phyloP scores from a whole-genome alignment of 2,888 invertebrate species.

The Drosophila sordidapex region DNA sequence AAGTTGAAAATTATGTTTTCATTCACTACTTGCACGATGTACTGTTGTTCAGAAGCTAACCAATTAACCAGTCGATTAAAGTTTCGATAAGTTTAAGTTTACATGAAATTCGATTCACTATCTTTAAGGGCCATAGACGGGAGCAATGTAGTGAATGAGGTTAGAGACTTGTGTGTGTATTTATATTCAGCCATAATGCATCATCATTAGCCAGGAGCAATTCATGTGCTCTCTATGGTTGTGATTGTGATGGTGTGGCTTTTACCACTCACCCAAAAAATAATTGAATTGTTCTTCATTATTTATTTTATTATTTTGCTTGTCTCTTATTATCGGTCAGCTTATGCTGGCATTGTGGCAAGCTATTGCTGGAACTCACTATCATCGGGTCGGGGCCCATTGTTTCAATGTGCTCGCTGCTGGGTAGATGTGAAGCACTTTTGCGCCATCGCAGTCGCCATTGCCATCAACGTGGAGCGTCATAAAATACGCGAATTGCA shows the following conservation, averaged over 20 bases:
- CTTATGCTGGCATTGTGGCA: conserved; percentile 46
- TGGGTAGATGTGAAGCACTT: conserved; percentile 65
- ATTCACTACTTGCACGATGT: not conserved
- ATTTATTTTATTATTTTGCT: conserved; percentile 82
- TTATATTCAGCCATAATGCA: conserved; percentile 62
- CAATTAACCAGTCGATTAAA: not conserved
- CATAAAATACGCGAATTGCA: conserved; percentile 83
- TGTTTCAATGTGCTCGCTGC: conserved; percentile 44
- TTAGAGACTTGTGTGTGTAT: not conserved
- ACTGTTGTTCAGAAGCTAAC: not conserved
- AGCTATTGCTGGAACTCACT: conserved; percentile 47
- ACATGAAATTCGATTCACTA: not conserved
- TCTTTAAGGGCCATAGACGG: not conserved
- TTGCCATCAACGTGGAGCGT: conserved; percentile 78
- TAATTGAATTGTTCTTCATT: conserved; percentile 82
- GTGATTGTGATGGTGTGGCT: conserved; percentile 61
- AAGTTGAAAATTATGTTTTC: not conserved
- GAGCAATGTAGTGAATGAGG: conserved; percentile 15
- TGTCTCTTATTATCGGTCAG: conserved; percentile 77
- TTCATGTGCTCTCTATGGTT: conserved; percentile 23
- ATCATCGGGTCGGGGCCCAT: conserved; percentile 55
- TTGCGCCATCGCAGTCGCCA: conserved; percentile 59
- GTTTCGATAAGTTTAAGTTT: not conserved
- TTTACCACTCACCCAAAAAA: conserved; percentile 66
- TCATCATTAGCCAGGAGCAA: conserved; percentile 67